These are phyloP conservation scores for Eupristina koningsbergeri DNA, from an alignment of 1,140 invertebrate genomes.

Conservation along the genomic window DNA sequence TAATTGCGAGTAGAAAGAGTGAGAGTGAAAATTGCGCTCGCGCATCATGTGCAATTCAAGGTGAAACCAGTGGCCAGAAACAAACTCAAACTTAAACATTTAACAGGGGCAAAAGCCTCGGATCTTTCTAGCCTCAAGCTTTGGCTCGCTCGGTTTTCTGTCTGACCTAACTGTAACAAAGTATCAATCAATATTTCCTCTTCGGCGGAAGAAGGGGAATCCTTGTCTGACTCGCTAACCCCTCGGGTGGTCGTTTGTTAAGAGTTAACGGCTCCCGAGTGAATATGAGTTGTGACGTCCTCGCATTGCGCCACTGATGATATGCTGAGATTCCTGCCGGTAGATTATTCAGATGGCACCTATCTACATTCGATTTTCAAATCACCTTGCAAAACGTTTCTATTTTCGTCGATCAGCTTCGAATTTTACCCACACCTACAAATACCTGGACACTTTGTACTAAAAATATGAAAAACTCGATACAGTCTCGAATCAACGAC, in stretches of 20 bases:
- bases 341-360: neutral
- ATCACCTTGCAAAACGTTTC: neutral
- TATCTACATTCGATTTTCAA: neutral
- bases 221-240: neutral
- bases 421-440: no score
- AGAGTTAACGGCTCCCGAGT: neutral
- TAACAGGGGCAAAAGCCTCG: neutral
- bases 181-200: constrained; percentile 31
- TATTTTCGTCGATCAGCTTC: no score
- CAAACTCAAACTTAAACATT: no score
- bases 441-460: no score
- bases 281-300: neutral
- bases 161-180: constrained; percentile 27
- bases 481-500: no score
- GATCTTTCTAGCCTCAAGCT: neutral
- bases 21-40: constrained; percentile 27
- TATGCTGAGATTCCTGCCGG: neutral
- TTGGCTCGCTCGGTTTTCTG: neutral
- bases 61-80: constrained; percentile 23
- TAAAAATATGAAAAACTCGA: no score
- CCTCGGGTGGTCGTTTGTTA: constrained; percentile 15
- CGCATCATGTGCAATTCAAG: constrained; percentile 39
- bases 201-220: no score
- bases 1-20: neutral
- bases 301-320: neutral